Evolutionary conservation across 2,113 vertebrate species (phyloP).

Genomic region (Larimichthys polyactis): DNA sequence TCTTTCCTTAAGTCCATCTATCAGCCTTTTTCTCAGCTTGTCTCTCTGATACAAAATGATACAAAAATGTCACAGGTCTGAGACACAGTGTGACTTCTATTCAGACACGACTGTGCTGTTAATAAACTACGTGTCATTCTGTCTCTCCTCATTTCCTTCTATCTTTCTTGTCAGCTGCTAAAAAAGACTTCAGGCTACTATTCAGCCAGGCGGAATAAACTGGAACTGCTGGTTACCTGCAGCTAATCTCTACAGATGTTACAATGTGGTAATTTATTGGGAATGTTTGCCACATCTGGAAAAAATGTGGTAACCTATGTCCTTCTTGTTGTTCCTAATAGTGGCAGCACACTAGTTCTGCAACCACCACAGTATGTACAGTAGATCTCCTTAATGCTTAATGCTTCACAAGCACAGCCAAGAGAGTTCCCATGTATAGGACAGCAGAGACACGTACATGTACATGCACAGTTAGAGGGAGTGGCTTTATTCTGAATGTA

Average conservation of each 20-base stretch:
- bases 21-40: no score
- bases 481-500: slow-evolving; percentile 35
- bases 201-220: background rate
- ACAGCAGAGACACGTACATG: background rate
- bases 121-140: background rate
- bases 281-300: slow-evolving; percentile 4
- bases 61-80: no score
- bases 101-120: no score
- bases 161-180: background rate
- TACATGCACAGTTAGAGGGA: background rate
- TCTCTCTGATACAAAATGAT: background rate
- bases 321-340: background rate
- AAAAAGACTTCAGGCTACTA: background rate
- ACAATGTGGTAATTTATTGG: background rate
- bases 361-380: background rate
- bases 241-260: background rate
- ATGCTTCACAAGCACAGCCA: background rate
- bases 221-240: background rate
- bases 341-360: background rate
- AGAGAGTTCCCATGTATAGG: background rate
- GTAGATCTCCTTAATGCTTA: background rate
- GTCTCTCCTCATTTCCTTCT: background rate
- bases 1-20: no score
- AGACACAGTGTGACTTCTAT: no score
- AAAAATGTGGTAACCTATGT: background rate